Evolutionary conservation across 2,888 invertebrate genomes (phyloP).

Genomic region (Stenodera caucasica): DNA sequence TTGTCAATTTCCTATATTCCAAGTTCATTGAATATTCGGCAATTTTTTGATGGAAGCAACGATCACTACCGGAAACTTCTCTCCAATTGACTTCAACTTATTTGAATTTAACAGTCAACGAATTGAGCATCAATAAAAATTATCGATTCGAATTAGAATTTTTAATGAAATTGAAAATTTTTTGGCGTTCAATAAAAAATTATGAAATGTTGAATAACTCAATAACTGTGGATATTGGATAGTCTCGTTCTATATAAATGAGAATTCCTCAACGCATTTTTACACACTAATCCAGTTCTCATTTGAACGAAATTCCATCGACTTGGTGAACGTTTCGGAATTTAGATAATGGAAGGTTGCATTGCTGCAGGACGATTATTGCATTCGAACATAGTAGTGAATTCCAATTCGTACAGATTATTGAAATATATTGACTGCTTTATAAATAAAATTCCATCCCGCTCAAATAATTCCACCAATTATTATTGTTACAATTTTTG

Average conservation of each 20-base stretch:
- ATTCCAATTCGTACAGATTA: slow-evolving; percentile 2
- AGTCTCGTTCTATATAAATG: slow-evolving; percentile 12
- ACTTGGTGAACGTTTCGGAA: not conserved
- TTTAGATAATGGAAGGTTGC: slow-evolving; percentile 3
- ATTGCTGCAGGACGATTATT: not conserved
- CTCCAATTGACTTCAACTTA: no score
- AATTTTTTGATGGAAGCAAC: no score
- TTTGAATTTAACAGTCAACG: no score
- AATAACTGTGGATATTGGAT: not conserved
- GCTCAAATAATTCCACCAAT: not conserved
- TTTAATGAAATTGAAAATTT: no score
- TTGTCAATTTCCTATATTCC: not conserved
- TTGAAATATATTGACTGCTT: not conserved
- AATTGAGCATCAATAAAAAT: no score
- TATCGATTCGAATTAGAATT: no score
- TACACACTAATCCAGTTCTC: slow-evolving; percentile 18
- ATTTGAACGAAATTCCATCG: not conserved
- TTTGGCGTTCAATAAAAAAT: no score
- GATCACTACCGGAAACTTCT: no score
- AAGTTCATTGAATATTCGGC: not conserved
- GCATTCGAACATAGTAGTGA: not conserved
- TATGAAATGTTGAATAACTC: no score
- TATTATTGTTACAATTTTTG: not conserved
- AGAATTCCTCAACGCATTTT: slow-evolving; percentile 26
- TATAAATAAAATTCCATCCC: not conserved